Evolutionary conservation across 2,888 invertebrate species (phyloP), one percentile per base, ranked within the genome.

Genomic region (Rhogogaster chlorosoma): DNA sequence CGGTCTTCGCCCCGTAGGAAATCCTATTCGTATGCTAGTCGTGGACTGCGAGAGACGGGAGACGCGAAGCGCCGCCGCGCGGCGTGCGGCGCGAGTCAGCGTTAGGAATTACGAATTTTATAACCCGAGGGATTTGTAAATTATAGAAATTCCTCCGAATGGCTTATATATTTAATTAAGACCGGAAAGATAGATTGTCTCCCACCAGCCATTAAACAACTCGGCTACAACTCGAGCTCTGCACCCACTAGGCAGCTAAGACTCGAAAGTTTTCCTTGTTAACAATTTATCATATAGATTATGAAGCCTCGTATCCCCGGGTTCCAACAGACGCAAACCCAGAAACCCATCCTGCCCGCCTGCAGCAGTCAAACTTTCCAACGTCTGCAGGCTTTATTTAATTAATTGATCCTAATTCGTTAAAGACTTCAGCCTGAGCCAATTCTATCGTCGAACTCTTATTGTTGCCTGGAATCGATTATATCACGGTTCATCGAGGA

Each of bases 131-230:
- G 83, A 84, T 88, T 89, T 87, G 87, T 89, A 86, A 89, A 88
- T 89, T 87, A 83, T 77, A 83, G 85, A 85, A 87, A 77, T 77
- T 77, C 49, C 77, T 61, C 10, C 49, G 9, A 29, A 77, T n/a
- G 38, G 18, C 4, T 42, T 32, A 77, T 86, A 87, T 86, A 88
- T 89, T 89, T 89, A 89, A 89, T 89, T 89, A 89, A 89, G 87
- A 77, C 86, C 84, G 57, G 86, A 88, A 86, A 89, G 89, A 89
- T 88, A 88, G 86, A 89, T 89, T 86, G 88, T 88, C 87, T 86
- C 84, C 38, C 84, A 85, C 85, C 85, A 83, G 22, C 70, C 85
- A 86, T 88, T 86, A 86, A 88, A 83, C 36, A 85, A 38, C 61
- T 83, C 45, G n/a, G 18, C 18, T 70, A 29, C 36, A 18, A 36